A percentile compares a stretch with the other conserved stretches of the same genome.
Evolutionary conservation across 2,888 invertebrate species (phyloP).

Genomic region (Smittia sp.): DNA sequence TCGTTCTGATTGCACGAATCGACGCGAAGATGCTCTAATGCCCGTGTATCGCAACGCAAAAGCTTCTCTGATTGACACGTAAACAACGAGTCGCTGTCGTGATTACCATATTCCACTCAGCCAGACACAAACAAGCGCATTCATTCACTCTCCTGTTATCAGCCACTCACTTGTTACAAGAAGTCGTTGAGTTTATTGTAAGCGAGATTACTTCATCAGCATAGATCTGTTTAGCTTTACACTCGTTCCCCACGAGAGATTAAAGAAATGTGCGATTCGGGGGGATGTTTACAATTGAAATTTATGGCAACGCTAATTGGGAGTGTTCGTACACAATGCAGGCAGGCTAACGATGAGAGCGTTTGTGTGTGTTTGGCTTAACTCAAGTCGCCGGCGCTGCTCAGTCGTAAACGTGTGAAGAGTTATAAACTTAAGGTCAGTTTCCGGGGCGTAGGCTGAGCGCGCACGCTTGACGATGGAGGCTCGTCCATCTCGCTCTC

Average conservation of each 20-base stretch:
- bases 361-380: background rate
- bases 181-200: background rate
- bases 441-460: conserved; percentile 23
- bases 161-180: background rate
- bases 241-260: background rate
- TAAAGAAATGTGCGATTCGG: conserved; percentile 9
- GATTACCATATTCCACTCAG: background rate
- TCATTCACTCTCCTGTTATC: background rate
- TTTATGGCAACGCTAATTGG: conserved; percentile 1
- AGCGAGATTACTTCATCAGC: background rate
- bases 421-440: conserved; percentile 15
- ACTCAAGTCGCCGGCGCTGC: background rate
- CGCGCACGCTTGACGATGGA: background rate
- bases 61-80: background rate
- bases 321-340: background rate
- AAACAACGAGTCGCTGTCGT: background rate
- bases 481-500: conserved; percentile 10
- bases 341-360: background rate
- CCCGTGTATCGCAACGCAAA: background rate
- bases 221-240: background rate
- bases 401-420: background rate
- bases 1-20: background rate
- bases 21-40: conserved; percentile 9
- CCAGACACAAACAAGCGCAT: background rate
- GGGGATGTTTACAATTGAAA: conserved; percentile 15